Evolutionary conservation across 2,113 vertebrate species (phyloP), one percentile per base, ranked within the genome.

Genomic region (rat (Rattus norvegicus)): DNA sequence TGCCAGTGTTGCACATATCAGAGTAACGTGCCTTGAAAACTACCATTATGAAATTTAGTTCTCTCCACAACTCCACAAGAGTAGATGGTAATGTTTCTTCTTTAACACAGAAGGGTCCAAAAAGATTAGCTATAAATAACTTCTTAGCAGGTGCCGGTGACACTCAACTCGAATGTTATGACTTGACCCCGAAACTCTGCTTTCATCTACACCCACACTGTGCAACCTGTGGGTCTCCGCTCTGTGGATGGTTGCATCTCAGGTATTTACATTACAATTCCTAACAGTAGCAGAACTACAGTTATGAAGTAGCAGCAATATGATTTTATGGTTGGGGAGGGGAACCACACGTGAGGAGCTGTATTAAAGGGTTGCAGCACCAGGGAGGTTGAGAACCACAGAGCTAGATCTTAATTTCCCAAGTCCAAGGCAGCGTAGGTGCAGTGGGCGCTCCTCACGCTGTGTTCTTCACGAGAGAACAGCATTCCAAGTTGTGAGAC

Each of bases 141-240:
- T 1, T 2, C 3, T 61, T 36, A 90, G 65, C 67, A 87, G 52
- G 36, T 67, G 20, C 20, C 91, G 73, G 22, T 75, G 49, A 65
- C 24, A 87, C 39, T 93, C 92, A 89, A 52, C 33, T 59, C 86
- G 67, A 96, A 72, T 80, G 26, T 6, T 85, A 59, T 88, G 88
- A 47, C 30, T 36, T 80, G 30, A 56, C 49, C 76, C 77, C 86
- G 85, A 94, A 86, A 72, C 6, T 4, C 20, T 86, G 80, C 69
- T 43, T 77, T 90, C 67, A 87, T 67, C 28, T 24, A n/a, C 36
- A 70, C 69, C 14, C 7, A 33, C 33, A 70, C 16, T 17, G 36
- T 4, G 13, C 65, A 67, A 13, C 65, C 11, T 12, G 12, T 33
- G 65, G 28, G 65, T 30, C 65, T 30, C 14, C 5, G 33, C 14